These are phyloP conservation scores for human (Homo sapiens) DNA, from an alignment of 2,113 vertebrate genomes.

Conservation along the genomic window GRCh38 chr13:109563001-109563500, in stretches of 20 bases:
- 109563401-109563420: rapidly evolving
- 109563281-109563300: not conserved
- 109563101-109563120: rapidly evolving
- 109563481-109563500: not conserved
- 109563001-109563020: not conserved
- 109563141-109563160: not conserved
- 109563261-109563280: too few species aligned
- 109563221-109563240: not conserved
- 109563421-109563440: not conserved
- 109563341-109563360: not conserved
- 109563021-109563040: too few species aligned
- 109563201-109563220: not conserved
- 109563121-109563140: not conserved
- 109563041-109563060: too few species aligned
- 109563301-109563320: rapidly evolving
- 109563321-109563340: not conserved
- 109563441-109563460: too few species aligned
- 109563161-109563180: not conserved
- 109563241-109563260: too few species aligned
- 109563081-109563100: too few species aligned
- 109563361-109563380: not conserved
- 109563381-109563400: not conserved
- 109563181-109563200: not conserved
- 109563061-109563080: not conserved
- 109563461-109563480: not conserved